phyloP scores from a whole-genome alignment of 2,888 invertebrate genomes.

The Rhogogaster chlorosoma region DNA sequence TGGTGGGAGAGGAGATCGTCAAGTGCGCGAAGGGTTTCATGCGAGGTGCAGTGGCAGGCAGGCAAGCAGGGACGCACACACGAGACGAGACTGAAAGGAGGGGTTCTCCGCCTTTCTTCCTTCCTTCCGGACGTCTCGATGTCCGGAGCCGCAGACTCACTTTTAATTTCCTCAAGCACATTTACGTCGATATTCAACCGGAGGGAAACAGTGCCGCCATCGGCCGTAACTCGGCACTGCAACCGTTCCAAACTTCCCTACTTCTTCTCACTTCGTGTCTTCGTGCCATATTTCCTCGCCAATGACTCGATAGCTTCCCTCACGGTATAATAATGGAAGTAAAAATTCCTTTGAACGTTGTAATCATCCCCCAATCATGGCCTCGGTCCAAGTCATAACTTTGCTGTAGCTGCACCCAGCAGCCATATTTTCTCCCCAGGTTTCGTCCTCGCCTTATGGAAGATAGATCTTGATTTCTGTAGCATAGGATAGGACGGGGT shows the following conservation, averaged over 20 bases:
- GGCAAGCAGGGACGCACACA: constrained; percentile 18
- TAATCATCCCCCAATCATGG: constrained; percentile 56
- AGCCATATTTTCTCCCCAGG: background rate
- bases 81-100: constrained; percentile 35
- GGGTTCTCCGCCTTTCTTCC: constrained; percentile 25
- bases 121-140: constrained; percentile 51
- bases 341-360: background rate
- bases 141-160: constrained; percentile 29
- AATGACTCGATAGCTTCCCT: background rate
- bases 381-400: constrained; percentile 8
- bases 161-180: constrained; percentile 43
- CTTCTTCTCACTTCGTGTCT: background rate
- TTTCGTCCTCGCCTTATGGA: background rate
- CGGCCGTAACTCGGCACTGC: background rate
- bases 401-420: constrained; percentile 7
- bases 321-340: background rate
- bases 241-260: background rate
- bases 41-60: constrained; percentile 41
- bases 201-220: background rate
- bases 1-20: constrained; percentile 46
- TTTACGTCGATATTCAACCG: constrained; percentile 16
- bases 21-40: constrained; percentile 50
- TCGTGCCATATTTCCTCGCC: background rate
- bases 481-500: background rate
- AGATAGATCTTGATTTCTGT: background rate